Evolutionary conservation across 2,113 vertebrate genomes (phyloP), one percentile per base, ranked within the genome.

Genomic region (Peromyscus polionotus): DNA sequence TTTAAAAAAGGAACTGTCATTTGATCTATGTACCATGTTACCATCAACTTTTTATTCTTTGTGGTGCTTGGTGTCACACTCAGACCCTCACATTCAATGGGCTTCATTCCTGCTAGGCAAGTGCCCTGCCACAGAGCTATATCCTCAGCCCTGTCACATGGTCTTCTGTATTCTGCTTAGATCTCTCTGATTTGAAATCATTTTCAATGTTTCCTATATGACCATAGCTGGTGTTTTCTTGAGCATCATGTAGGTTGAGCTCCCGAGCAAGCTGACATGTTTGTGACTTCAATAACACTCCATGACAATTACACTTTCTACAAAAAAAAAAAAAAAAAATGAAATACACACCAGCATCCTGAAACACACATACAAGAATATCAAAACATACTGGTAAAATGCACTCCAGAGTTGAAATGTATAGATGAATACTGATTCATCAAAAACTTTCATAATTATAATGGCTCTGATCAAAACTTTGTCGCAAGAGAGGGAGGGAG

Each of bases 341-440:
- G 33, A 72, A 91, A 61, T 67, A 63, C n/a, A 48, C 28, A 39
- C 6, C 6, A 89, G 20, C 9, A 91, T 65, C 63, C 92, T 77
- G 11, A 59, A 87, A 10, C 17, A 9, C 6, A 19, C 72, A 59
- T 5, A 7, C 59, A 24, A 83, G 0, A 54, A 12, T 85, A n/a
- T 95, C 42, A 67, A 87, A 89, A 76, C 9, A n/a, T 68, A 77
- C 81, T 75, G 48, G 45, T 83, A 73, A 92, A 96, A 84, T 65
- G 16, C 1, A n/a, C 51, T 84, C 83, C 2, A 39, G 63, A 92
- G 33, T 61, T 48, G 57, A 6, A 93, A 95, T 76, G 39, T 75
- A 42, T 31, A 72, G 17, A 57, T 95, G 42, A 80, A 91, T 91
- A 57, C 24, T 76, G 42, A 88, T 33, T 57, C 33, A 45, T 81